Base-by-base conservation (phyloP, 2,113 vertebrate species). In the Pedionomus torquatus region DNA sequence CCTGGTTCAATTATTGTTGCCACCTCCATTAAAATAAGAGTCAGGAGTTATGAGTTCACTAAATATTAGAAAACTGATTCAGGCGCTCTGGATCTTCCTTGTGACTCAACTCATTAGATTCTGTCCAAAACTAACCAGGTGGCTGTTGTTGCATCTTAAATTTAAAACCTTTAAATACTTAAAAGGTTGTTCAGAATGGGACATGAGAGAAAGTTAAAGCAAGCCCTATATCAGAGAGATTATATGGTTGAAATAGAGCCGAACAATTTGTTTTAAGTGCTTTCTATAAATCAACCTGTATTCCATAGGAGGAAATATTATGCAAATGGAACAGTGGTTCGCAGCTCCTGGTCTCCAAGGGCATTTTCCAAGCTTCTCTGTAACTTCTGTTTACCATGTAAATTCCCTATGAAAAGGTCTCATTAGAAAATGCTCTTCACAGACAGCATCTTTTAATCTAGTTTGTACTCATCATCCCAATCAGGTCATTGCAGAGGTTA, bases 201-300 rank as follows among this genome's bases (percentile, higher is more conserved):
- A 83, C 11, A 81, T 90, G 24, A 83, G 13, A 83, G 46, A 89
- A 10, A 83, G 93, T 93, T 71, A 94, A 92, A 81, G 16, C 30
- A 79, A 80, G 37, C 10, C 33, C 16, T 63, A 3, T 55, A 72
- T 79, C 58, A 89, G 60, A 75, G 13, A 83, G 6, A 86, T 44
- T 75, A 69, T 31, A 20, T 55, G 41, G 44, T 33, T 54, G 78
- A 87, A 96, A 82, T 16, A 78, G 24, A 80, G 46, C 39, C 0
- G 12, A 94, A 83, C 5, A 72, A 79, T 83, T 93, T 93, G 72
- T 91, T 93, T 82, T 72, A 94, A 96, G 39, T 82, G 39, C 28
- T 94, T 68, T 54, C 60, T 76, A 58, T 74, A 95, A 92, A 94
- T 86, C 79, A 93, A 41, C 41, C 58, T 13, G 16, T 46, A 64